phyloP scores from a whole-genome alignment of 2,888 invertebrate genomes.

The Thelaira solivaga region DNA sequence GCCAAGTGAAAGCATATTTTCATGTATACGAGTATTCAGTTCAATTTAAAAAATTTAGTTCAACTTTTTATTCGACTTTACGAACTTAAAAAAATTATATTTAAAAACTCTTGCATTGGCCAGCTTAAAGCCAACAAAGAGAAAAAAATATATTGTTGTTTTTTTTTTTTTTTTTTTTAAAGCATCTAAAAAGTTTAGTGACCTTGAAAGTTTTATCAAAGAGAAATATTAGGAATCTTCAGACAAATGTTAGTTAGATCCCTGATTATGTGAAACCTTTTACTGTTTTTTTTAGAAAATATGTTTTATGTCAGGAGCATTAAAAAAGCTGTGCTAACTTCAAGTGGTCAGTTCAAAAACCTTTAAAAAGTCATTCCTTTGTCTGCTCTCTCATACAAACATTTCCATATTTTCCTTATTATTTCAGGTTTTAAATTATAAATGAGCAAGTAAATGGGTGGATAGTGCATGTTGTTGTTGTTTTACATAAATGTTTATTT shows the following conservation, averaged over 20 bases:
- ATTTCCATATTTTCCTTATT: conserved; percentile 42
- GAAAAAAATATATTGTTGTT: too few species aligned
- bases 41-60: too few species aligned
- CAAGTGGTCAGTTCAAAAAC: conserved; percentile 27
- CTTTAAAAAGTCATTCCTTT: conserved; percentile 31
- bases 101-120: too few species aligned
- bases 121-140: too few species aligned
- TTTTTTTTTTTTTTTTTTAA: too few species aligned
- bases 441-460: conserved; percentile 13
- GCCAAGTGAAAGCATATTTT: too few species aligned
- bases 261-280: neutral
- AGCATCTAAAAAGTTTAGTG: conserved; percentile 37
- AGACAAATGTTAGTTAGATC: neutral
- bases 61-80: too few species aligned
- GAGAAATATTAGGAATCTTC: neutral
- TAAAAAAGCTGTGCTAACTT: conserved; percentile 1
- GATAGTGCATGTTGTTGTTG: neutral
- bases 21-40: too few species aligned
- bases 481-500: conserved; percentile 51
- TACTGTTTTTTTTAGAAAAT: neutral
- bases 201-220: conserved; percentile 40
- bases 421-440: conserved; percentile 25
- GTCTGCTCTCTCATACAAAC: conserved; percentile 22
- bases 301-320: neutral
- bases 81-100: too few species aligned